Evolutionary conservation across 1,140 invertebrate genomes (phyloP), one percentile per base, ranked within the genome.

Genomic region (Bombyx mandarina): DNA sequence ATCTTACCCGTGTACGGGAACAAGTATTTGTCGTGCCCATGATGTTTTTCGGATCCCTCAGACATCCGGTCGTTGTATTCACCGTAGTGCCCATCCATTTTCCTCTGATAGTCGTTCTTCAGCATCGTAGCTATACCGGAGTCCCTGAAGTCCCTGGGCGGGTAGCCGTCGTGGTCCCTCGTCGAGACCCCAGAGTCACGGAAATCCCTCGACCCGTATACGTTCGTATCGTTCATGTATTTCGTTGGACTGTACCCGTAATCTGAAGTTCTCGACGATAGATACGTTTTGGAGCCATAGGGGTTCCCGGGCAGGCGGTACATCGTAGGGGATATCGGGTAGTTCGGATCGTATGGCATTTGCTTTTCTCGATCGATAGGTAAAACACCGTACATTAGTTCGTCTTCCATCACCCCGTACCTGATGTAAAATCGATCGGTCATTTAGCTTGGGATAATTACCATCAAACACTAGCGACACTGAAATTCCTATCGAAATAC

Each of bases 1-100:
- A 35, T 88, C 89, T 43, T 70, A 90, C 90, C 90, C 73, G 93
- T 94, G 66, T 94, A 94, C 0, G 93, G 93, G 67, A 94, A 94
- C 54, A 93, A 78, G 79, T 94, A 95, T 82, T 94, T 94, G 65
- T 94, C 93, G 54, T 92, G 92, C 7, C 92, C 71, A 61, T 91
- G 91, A 75, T 92, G 91, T 65, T 93, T 93, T 48, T 94, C 93
- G 2, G 94, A 94, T 1, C 90, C 89, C 60, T 94, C 93, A 0
- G 93, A 94, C 75, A 90, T 87, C 10, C 91, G 77, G 62, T 93
- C 92, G 10, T 75, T 78, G 62, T 90, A 90, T 8, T 91, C 90
- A 7, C 71, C 76, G 55, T 88, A 90, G 56, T 89, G 84, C 47
- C 86, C 82, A 50, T 89, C 89, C 59, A 86, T 78, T 58, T 89